Percentiles rank a stretch among this genome's conserved stretches.
phyloP scores from a whole-genome alignment of 37 sponge, comb jelly and placozoan species.

The Spongilla lacustris region DNA sequence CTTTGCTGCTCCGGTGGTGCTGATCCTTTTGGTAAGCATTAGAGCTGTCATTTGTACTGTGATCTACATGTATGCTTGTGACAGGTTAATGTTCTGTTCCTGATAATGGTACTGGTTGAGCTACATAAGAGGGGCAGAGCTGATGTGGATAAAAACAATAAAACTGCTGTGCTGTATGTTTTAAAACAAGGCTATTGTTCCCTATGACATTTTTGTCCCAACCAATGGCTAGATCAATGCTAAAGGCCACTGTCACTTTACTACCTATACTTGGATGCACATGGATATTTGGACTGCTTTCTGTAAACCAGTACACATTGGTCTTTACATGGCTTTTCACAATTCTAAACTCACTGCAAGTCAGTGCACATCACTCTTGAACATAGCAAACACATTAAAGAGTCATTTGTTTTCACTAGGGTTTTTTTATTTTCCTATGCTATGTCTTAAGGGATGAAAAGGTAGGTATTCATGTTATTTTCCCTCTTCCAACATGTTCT shows the following conservation, averaged over 20 bases:
- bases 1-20: not conserved
- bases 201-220: not conserved
- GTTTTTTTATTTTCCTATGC: not conserved
- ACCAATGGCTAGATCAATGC: not conserved
- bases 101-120: not conserved
- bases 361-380: not conserved
- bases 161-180: not conserved
- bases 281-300: slow-evolving; percentile 44
- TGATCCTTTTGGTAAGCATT: not conserved
- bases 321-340: slow-evolving; percentile 53
- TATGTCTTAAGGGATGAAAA: slow-evolving; percentile 3
- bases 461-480: not conserved
- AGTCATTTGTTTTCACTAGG: not conserved
- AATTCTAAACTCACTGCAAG: slow-evolving; percentile 50
- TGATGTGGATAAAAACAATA: not conserved
- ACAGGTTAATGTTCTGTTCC: not conserved
- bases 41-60: not conserved
- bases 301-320: slow-evolving; percentile 29
- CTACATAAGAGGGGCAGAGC: not conserved
- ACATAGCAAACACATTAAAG: not conserved
- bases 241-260: not conserved
- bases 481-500: too few relatives aligned
- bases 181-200: too few relatives aligned
- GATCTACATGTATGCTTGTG: not conserved
- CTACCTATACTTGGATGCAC: slow-evolving; percentile 7